Base-by-base conservation (phyloP, 2,797 vertebrate genomes). In the Arnoldichthys spilopterus region DNA sequence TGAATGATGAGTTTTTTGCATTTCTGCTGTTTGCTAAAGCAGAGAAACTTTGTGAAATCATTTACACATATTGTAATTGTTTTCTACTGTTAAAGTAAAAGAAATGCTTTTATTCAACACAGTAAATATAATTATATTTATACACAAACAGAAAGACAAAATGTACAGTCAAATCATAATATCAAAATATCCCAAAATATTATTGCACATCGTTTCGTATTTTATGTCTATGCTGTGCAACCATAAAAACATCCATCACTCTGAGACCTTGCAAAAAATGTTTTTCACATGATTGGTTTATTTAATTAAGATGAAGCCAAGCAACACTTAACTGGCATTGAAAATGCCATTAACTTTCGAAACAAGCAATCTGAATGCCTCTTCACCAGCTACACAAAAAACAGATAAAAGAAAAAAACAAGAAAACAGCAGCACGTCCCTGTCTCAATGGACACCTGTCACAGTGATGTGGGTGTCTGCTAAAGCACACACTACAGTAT, bases 391-490 rank as follows among this genome's bases (percentile, higher is more conserved):
- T 26, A 58, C 6, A 30, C 9, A 3, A 43, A 1, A 43, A 62
- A 15, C n/a, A n/a, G 20, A 7, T 45, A 45, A 28, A 7, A 26
- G 45, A 64, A 66, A 30, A 24, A 26, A 28, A 26, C 32, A 24
- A 20, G 15, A 70, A 18, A 28, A 69, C 45, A 74, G 56, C 45
- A 56, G 11, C 59, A 59, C 7, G 68, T 75, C 78, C 82, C 84
- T 76, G 85, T 90, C 85, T 88, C 83, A 78, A 78, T 85, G 86
- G 89, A 86, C 87, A 83, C 26, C 77, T 78, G 87, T 85, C 84
- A 79, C 68, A 86, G 87, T 87, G 81, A 88, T 79, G 90, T 92
- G 89, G 91, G 91, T 84, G 90, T 90, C 83, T 89, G 49, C 34
- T 79, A 34, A 82, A 74, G 69, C 43, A 51, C 69, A 71, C 22